Conservation (phyloP, 2,888 invertebrate species). For the Caenorhabditis becei region DNA sequence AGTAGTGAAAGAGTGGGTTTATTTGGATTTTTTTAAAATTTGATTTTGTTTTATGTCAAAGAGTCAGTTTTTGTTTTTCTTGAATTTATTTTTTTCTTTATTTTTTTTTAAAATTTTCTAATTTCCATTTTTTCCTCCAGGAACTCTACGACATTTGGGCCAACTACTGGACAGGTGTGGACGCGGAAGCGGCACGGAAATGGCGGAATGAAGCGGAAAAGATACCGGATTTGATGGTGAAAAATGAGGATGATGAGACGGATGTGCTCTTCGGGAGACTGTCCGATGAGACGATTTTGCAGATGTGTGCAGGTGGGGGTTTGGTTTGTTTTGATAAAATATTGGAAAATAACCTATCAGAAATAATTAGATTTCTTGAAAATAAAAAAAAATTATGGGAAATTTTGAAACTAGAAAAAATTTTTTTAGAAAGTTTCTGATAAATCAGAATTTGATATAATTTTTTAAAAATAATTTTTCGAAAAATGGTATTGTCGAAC, state of each 20-base stretch:
- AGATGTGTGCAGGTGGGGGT: constrained; percentile 7
- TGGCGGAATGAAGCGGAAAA: constrained; percentile 22
- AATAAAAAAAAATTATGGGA: too few relatives aligned
- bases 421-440: too few relatives aligned
- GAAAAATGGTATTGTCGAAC: too few relatives aligned
- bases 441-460: too few relatives aligned
- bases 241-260: constrained; percentile 52
- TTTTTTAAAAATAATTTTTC: too few relatives aligned
- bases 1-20: constrained; percentile 14
- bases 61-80: not conserved
- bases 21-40: not conserved
- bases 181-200: not conserved
- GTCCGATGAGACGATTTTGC: constrained; percentile 20
- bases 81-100: not conserved
- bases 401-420: too few relatives aligned
- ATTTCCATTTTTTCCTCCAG: constrained; percentile 3
- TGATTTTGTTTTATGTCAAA: constrained; percentile 3
- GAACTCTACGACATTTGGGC: constrained; percentile 45
- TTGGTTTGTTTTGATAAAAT: not conserved
- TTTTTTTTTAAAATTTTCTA: constrained; percentile 3
- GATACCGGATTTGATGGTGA: constrained; percentile 27
- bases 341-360: not conserved
- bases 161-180: constrained; percentile 14
- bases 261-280: constrained; percentile 37
- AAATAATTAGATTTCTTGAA: not conserved